Base-by-base conservation (phyloP, 2,888 invertebrate genomes). In the Zeuzera pyrina region DNA sequence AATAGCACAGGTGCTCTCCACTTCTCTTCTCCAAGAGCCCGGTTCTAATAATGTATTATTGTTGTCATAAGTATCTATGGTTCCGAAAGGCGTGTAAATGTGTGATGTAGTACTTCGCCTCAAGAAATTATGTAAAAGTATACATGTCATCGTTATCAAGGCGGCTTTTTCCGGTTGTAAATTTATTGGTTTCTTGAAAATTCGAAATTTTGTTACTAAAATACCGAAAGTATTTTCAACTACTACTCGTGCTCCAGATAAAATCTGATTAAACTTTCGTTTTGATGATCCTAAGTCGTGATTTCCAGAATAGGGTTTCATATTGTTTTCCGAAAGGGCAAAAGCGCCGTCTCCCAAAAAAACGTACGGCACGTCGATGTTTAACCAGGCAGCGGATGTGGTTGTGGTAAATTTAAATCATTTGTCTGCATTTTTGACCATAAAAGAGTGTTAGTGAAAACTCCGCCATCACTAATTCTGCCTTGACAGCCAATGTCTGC, bases 371-470 rank as follows among this genome's bases (percentile, higher is more conserved):
- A 49, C 33, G 26, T 42, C 34, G 12, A 29, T 36, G 12, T 39
- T 36, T 35, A 39, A 30, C 36, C 39, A 15, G 47, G 43, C 13
- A 49, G 25, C 5, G 47, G 45, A 27, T 30, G 36, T 16, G 44
- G 40, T 35, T 27, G 19, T 2, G 49, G 50, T 15, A 54, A 35
- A 48, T 49, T 39, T 34, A 49, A 26, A 15, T 37, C 38, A 25
- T 51, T 49, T 33, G 22, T 38, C 36, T 8, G 28, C 1, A 42
- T 49, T 40, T 21, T 52, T 47, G 48, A 14, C 45, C 45, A 52
- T 39, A 56, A 14, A 13, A 45, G 35, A 8, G 21, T 43, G 41
- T 52, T 49, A 5, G 39, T 41, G 19, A 45, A 45, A 3, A 45
- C 31, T 15, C 42, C 41, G 15, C 41, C 42, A 33, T 45, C 47